Evolutionary conservation across 1,140 invertebrate species (phyloP), one percentile per base, ranked within the genome.

Genomic region (Drosophila jambulina): DNA sequence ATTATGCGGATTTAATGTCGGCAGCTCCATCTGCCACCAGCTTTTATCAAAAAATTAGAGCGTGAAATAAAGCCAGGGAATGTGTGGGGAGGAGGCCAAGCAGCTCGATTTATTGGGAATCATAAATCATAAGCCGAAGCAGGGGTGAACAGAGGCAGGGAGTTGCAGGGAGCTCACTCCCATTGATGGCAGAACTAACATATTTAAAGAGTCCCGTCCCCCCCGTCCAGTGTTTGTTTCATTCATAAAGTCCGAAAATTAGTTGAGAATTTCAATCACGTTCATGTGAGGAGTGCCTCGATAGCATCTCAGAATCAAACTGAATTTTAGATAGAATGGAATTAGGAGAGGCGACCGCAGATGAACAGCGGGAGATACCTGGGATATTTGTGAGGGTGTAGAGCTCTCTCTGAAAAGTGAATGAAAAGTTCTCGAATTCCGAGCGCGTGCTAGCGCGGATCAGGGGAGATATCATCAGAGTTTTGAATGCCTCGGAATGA

Each of bases 41-140:
- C 71, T 75, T 87, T 88, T 88, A 88, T 88, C 84, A 78, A 75
- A 74, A 87, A 88, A 88, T 88, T 88, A 88, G 85, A 88, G 72
- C 84, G 84, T 88, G 85, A 88, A 88, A 81, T 88, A 88, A 88
- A 78, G 53, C 76, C 51, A 51, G 54, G 27, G 46, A 38, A 51
- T 56, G 62, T 64, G 65, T 40, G 46, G 15, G 21, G 13, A n/a
- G n/a, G n/a, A 34, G 29, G 42, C 23, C 58, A 42, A 51, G 60
- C 45, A 65, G 43, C 62, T 65, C 72, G 72, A 88, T 88, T 88
- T 88, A 88, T 88, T 88, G 64, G 34, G 40, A 60, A 46, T 56
- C 82, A 88, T 88, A 88, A 88, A 88, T 88, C 84, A 88, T 84
- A 74, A 34, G 45, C 63, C 56, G 36, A 51, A 71, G 45, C 40